phyloP scores from a whole-genome alignment of 2,888 invertebrate genomes.

The Melieria picta region DNA sequence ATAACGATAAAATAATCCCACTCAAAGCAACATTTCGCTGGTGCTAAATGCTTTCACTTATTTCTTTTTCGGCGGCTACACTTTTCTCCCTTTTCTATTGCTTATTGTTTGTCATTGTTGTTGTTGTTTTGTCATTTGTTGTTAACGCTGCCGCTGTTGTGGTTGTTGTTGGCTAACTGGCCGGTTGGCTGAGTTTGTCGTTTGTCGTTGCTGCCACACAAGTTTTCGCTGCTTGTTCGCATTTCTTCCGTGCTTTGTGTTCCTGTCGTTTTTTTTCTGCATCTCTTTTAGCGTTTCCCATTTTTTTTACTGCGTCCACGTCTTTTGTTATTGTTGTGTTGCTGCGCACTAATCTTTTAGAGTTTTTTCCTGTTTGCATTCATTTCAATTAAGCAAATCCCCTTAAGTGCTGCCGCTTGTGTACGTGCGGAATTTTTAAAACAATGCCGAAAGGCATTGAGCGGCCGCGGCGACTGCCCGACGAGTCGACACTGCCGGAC shows the following conservation, averaged over 20 bases:
- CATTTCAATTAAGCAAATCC: slow-evolving; percentile 34
- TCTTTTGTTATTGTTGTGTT: slow-evolving; percentile 10
- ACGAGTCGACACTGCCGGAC: neutral
- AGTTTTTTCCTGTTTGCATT: slow-evolving; percentile 18
- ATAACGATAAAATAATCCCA: no score
- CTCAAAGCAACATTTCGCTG: no score
- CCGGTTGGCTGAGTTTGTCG: neutral
- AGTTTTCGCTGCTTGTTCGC: no score
- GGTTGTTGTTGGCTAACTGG: neutral
- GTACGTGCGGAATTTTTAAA: no score
- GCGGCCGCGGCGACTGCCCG: neutral
- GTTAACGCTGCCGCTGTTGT: slow-evolving; percentile 1
- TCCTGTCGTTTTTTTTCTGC: neutral
- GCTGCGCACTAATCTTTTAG: slow-evolving; percentile 14
- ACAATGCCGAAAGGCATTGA: no score
- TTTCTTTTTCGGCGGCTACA: neutral
- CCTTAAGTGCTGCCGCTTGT: neutral
- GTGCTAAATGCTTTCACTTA: no score
- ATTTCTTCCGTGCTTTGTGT: neutral
- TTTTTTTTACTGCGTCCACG: neutral
- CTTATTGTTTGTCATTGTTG: neutral
- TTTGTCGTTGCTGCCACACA: neutral
- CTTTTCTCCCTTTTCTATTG: neutral
- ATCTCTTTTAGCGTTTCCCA: neutral
- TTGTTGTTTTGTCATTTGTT: neutral